Percentiles rank a stretch among this genome's conserved stretches.
Conservation (phyloP, 1,140 invertebrate genomes). For the Magallana angulata region DNA sequence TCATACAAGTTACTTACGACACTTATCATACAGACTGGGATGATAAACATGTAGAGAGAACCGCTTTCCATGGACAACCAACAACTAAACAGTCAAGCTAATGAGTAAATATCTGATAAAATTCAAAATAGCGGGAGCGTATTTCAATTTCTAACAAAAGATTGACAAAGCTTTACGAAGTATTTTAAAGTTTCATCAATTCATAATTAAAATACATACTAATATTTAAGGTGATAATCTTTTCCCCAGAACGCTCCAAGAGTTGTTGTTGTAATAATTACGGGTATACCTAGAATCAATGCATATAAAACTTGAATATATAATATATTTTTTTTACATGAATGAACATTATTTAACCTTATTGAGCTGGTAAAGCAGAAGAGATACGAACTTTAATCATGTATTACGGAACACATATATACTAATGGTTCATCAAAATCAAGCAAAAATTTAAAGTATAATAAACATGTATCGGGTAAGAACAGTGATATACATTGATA, state of each 20-base stretch:
- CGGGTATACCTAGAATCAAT: conserved; percentile 29
- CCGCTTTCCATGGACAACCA: conserved; percentile 62
- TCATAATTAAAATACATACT: conserved; percentile 35
- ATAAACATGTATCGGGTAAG: too few species aligned
- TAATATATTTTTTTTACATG: too few species aligned
- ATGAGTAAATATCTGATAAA: not conserved
- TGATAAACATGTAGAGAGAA: conserved; percentile 63
- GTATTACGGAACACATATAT: too few species aligned
- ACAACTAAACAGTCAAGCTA: conserved; percentile 48
- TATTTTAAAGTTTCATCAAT: not conserved
- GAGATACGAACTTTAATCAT: too few species aligned
- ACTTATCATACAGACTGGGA: conserved; percentile 57
- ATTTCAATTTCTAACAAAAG: not conserved
- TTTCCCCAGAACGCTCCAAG: conserved; percentile 14
- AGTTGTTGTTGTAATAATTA: conserved; percentile 29
- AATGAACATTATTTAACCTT: not conserved
- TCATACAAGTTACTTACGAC: conserved; percentile 51
- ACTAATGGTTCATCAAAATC: too few species aligned
- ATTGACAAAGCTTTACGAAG: too few species aligned
- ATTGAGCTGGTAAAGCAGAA: too few species aligned
- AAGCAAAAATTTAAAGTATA: too few species aligned
- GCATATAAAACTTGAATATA: not conserved
- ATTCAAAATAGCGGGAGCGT: not conserved
- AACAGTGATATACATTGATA: too few species aligned
- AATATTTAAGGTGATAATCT: conserved; percentile 38